Base-by-base conservation (phyloP, 1,140 invertebrate species). In the Diorhabda carinulata region DNA sequence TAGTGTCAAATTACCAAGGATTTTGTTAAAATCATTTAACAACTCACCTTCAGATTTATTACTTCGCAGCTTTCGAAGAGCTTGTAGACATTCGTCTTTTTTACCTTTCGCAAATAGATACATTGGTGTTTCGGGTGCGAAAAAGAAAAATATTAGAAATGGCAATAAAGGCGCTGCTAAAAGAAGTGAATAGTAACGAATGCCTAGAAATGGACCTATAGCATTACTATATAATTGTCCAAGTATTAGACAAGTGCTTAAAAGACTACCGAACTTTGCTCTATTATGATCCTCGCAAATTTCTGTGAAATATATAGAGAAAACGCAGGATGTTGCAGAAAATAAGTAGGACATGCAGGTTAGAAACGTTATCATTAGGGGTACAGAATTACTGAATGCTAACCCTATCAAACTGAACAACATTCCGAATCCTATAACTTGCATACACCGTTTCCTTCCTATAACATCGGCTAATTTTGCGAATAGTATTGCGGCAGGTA, bases 71-170 rank as follows among this genome's bases (percentile, higher is more conserved):
- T 85, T 89, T 64, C 84, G 82, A 68, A 96, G 79, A 3, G 90
- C 82, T 3, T 83, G 76, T 0, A 86, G 77, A 0, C 92, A 92
- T 3, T 88, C 86, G 3, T 85, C 79, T 47, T 84, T 84, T 25
- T 86, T 83, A 25, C 82, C 83, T 75, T 86, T 86, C 5, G 82
- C 80, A 0, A 92, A 79, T 52, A 90, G 82, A 70, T 86, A 92
- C 64, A 88, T 89, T 0, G 94, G 94, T 41, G 91, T 91, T 78
- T 97, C 94, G 0, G 94, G 94, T 83, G 95, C 90, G 62, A 89
- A 87, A 2, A 64, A 3, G 72, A 89, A 87, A 0, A 85, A 67
- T 0, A 91, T 73, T 52, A 90, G 77, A 79, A 93, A 91, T 1
- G 88, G 40, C 0, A 88, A 73, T 0, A 89, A 88, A 52, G 90